A percentile compares a stretch with the other conserved stretches of the same genome.
These are phyloP conservation scores for Mythimna vitellina DNA, from an alignment of 2,888 invertebrate genomes.

Conservation along the genomic window DNA sequence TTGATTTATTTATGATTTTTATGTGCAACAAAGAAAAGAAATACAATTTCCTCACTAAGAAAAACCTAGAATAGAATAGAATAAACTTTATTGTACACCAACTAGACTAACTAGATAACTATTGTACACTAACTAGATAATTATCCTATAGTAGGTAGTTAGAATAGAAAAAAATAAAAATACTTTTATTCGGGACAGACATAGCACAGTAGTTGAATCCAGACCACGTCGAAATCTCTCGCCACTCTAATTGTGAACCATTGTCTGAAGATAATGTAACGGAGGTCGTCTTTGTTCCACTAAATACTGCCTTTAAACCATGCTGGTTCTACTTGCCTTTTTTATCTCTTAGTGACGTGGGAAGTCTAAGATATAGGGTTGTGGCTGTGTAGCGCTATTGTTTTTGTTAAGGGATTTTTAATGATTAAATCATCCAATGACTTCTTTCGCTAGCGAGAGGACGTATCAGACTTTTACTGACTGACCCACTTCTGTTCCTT, in stretches of 20 bases:
- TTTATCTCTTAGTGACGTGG: neutral
- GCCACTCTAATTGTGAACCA: slow-evolving; percentile 40
- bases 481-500: no score
- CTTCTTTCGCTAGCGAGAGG: no score
- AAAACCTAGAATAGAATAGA: no score
- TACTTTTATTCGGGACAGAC: no score
- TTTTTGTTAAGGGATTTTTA: neutral
- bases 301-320: slow-evolving; percentile 12
- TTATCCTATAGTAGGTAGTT: no score
- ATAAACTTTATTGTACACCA: no score
- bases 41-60: neutral
- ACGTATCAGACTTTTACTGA: no score
- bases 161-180: no score
- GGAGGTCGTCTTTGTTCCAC: slow-evolving; percentile 41
- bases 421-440: neutral
- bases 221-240: slow-evolving; percentile 24
- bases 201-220: slow-evolving; percentile 8
- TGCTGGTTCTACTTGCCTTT: neutral
- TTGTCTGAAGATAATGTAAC: slow-evolving; percentile 47
- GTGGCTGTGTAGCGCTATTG: neutral
- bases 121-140: no score
- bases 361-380: neutral
- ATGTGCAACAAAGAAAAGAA: no score
- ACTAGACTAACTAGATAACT: no score
- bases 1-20: no score